Evolutionary conservation across 2,113 vertebrate genomes (phyloP), one percentile per base, ranked within the genome.

Genomic region (Paramisgurnus dabryanus): DNA sequence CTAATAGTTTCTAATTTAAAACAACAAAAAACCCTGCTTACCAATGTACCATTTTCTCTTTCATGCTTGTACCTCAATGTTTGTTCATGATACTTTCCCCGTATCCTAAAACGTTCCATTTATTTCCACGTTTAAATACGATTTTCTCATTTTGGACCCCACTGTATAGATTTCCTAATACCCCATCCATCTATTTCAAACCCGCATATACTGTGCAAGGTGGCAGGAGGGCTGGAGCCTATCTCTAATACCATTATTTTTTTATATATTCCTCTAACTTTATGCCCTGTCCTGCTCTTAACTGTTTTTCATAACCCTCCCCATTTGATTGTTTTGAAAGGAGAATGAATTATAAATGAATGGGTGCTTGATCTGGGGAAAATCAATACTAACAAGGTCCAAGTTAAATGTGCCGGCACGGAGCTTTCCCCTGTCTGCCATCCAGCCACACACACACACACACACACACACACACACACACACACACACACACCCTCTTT

Each of bases 341-440:
- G 84, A 64, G 82, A 89, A 90, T 91, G 86, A 90, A 92, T 91
- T 91, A 91, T 88, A 85, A 87, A 92, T 90, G 88, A 90, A 88
- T 86, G 87, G 87, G 84, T 80, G 83, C 87, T 89, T 87, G 80
- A 87, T 89, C 88, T 80, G 84, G 74, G 84, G 40, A 76, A 84
- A 85, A 93, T 92, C 92, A 65, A 93, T 93, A 85, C 89, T 89
- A 92, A 92, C 89, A 88, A 91, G 85, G 86, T 92, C 87, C 77
- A 57, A 86, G 87, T 87, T 89, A 79, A 85, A 88, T 85, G 66
- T 81, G 86, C 84, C 80, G 79, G 39, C 79, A 64, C 63, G 73
- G 18, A 72, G 77, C 49, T 41, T 72, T 78, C 65, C 49, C 61
- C 7, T 63, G 83, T 43, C 75, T 80, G 67, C 79, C 50, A 7